A percentile compares a stretch with the other conserved stretches of the same genome.
These are phyloP conservation scores for Polylopha cassiicola DNA, from an alignment of 2,888 invertebrate genomes.

Conservation along the genomic window DNA sequence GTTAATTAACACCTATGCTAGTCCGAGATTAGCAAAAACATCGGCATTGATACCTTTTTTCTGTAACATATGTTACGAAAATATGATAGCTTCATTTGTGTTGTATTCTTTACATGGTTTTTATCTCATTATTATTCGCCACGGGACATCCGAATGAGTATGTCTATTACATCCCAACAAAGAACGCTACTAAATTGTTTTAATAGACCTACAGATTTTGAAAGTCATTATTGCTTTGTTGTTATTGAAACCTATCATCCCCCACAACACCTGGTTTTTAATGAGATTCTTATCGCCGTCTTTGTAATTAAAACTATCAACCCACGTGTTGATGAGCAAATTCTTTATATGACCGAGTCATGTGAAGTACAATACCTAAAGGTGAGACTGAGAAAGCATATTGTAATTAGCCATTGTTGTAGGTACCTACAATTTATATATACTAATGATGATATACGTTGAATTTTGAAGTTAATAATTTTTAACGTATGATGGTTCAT, in stretches of 20 bases:
- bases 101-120: constrained; percentile 50
- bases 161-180: constrained; percentile 61
- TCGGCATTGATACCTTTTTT: constrained; percentile 26
- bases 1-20: no score
- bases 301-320: constrained; percentile 50
- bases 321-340: constrained; percentile 30
- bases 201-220: constrained; percentile 60
- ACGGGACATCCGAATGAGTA: constrained; percentile 58
- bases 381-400: no score
- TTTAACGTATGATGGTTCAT: no score
- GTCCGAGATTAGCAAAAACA: constrained; percentile 18
- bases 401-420: no score
- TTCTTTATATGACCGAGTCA: no score
- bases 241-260: constrained; percentile 50
- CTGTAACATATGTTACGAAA: constrained; percentile 51
- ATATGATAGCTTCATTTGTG: constrained; percentile 71
- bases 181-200: constrained; percentile 69
- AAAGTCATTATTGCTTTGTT: constrained; percentile 69
- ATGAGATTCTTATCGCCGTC: constrained; percentile 56
- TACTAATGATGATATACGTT: no score
- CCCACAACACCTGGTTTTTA: constrained; percentile 58
- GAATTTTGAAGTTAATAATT: no score
- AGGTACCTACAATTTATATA: no score
- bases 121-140: constrained; percentile 69
- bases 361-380: no score